phyloP scores from a whole-genome alignment of 2,113 vertebrate species.

The Corythornis vintsioides region DNA sequence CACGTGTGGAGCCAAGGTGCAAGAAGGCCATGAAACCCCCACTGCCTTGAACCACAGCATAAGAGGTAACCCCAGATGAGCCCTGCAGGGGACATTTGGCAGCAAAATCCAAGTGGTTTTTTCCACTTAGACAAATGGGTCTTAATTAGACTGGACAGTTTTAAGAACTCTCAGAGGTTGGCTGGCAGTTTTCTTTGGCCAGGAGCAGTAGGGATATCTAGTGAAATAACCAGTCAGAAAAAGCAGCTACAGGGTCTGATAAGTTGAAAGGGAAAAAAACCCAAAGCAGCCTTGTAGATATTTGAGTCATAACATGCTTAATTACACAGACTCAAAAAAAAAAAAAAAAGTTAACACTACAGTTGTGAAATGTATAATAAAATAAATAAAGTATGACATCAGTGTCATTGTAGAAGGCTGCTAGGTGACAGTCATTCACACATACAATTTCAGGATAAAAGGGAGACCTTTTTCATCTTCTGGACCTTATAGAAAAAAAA shows the following conservation, averaged over 20 bases:
- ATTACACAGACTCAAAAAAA: background rate
- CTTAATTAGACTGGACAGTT: conserved; percentile 12
- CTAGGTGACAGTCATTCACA: background rate
- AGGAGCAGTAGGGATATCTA: background rate
- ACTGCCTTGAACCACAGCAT: background rate
- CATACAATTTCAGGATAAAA: background rate
- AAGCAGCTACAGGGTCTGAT: background rate
- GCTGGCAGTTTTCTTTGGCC: background rate
- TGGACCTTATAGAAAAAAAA: background rate
- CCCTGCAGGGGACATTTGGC: background rate
- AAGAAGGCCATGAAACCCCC: background rate
- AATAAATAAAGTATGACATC: background rate
- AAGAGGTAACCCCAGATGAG: conserved; percentile 4
- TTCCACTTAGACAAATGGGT: conserved; percentile 37
- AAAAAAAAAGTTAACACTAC: background rate
- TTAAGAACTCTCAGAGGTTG: background rate
- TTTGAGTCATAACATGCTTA: background rate
- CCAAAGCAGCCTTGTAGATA: background rate
- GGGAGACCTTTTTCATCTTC: background rate
- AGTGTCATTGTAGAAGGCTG: background rate
- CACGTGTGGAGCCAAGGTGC: accelerated
- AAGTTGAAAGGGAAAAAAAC: background rate
- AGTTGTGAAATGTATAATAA: background rate
- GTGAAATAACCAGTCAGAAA: background rate
- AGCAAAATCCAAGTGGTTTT: conserved; percentile 11